Percentiles rank a stretch among this genome's conserved stretches.
Conservation (phyloP, 2,797 vertebrate genomes). For the Lagodon rhomboides region DNA sequence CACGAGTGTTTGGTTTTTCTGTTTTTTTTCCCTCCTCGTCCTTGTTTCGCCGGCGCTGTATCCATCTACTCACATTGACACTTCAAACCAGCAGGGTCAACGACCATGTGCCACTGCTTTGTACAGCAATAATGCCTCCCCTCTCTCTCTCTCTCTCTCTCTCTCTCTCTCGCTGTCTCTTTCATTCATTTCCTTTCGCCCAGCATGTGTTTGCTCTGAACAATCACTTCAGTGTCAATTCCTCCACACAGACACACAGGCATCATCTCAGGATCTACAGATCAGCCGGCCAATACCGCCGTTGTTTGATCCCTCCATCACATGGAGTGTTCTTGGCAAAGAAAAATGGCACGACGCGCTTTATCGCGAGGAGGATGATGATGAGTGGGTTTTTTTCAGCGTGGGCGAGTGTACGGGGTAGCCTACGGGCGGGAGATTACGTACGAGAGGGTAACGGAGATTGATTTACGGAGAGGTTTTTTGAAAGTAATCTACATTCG, state of each 20-base stretch:
- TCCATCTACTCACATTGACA: conserved; percentile 57
- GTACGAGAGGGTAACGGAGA: conserved; percentile 15
- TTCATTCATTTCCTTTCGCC: conserved; percentile 49
- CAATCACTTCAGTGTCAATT: conserved; percentile 40
- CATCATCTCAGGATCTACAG: conserved; percentile 25
- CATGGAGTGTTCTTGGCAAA: conserved; percentile 7
- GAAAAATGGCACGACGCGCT: not conserved
- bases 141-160: conserved; percentile 4
- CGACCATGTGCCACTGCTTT: conserved; percentile 49
- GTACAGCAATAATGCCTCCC: conserved; percentile 49
- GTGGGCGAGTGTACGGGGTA: conserved; percentile 15
- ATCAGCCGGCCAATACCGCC: not conserved
- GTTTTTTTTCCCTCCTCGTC: conserved; percentile 53
- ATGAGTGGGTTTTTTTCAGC: conserved; percentile 22
- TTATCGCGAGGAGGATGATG: conserved; percentile 19
- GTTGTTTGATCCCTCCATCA: conserved; percentile 21
- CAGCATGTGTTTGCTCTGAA: conserved; percentile 18
- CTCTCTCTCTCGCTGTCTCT: conserved; percentile 3
- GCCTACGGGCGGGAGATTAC: conserved; percentile 11
- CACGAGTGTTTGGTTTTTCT: conserved; percentile 54
- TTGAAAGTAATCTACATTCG: conserved; percentile 9
- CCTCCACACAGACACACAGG: conserved; percentile 18
- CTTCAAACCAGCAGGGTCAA: conserved; percentile 66
- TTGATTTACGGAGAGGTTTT: conserved; percentile 8
- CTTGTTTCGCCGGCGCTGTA: conserved; percentile 46